phyloP scores from a whole-genome alignment of 2,113 vertebrate species.

The Platysteira castanea region DNA sequence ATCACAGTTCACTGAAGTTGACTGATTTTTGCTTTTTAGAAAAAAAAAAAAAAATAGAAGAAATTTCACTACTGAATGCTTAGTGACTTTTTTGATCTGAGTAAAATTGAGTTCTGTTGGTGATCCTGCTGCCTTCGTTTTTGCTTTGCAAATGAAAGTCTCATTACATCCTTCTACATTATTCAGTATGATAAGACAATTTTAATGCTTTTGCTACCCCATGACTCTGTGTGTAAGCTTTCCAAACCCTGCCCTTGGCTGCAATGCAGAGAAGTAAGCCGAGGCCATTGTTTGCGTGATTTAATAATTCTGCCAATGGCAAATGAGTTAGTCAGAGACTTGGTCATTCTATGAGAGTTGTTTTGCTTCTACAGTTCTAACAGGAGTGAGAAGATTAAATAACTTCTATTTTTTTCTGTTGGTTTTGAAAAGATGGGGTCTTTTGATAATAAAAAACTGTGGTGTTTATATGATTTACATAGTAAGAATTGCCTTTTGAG shows the following conservation, averaged over 20 bases:
- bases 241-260: not conserved
- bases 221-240: not conserved
- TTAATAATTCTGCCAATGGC: not conserved
- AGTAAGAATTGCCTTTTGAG: not conserved
- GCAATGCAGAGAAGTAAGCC: not conserved
- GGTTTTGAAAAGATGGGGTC: not conserved
- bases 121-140: not conserved
- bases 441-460: not conserved
- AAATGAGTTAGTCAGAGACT: not conserved
- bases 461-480: not conserved
- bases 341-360: not conserved
- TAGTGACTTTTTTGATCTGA: not conserved
- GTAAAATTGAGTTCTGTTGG: not conserved
- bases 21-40: not conserved
- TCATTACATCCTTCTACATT: not conserved
- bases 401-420: not conserved
- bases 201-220: not conserved
- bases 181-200: not conserved
- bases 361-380: not conserved
- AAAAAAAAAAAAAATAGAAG: not conserved
- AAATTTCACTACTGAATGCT: not conserved
- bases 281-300: not conserved
- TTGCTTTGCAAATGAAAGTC: not conserved
- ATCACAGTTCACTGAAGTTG: not conserved
- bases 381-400: not conserved